Percentiles rank a stretch among this genome's conserved stretches.
phyloP scores from a whole-genome alignment of 2,888 invertebrate genomes.

The Apomyelois bistriatella region DNA sequence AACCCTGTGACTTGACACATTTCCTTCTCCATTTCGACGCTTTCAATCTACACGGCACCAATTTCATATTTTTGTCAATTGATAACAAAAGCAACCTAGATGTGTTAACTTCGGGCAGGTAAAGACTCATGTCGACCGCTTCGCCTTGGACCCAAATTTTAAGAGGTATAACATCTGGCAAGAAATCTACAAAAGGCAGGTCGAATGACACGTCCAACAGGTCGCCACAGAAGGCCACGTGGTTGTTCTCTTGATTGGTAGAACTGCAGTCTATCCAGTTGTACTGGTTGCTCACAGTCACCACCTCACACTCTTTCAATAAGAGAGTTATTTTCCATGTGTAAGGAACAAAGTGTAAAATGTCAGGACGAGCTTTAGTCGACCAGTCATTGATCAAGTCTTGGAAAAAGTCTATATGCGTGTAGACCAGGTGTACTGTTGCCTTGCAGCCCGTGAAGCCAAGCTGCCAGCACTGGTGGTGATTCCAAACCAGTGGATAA shows the following conservation, averaged over 20 bases:
- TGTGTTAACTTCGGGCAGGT: slow-evolving; percentile 95
- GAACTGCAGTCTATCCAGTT: slow-evolving; percentile 99
- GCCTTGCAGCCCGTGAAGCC: slow-evolving; percentile 97
- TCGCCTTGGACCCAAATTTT: slow-evolving; percentile 98
- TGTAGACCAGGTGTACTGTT: slow-evolving; percentile 94
- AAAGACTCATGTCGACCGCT: slow-evolving; percentile 93
- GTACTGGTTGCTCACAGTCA: slow-evolving; percentile 96
- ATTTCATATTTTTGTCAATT: slow-evolving; percentile 92
- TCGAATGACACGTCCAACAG: slow-evolving; percentile 95
- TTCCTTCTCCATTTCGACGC: slow-evolving; percentile 89
- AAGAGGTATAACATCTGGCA: slow-evolving; percentile 93
- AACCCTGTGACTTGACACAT: slow-evolving; percentile 86
- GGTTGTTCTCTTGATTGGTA: slow-evolving; percentile 96
- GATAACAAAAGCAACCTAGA: slow-evolving; percentile 90
- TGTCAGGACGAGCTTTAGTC: slow-evolving; percentile 94
- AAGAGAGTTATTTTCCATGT: slow-evolving; percentile 96
- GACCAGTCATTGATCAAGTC: slow-evolving; percentile 99
- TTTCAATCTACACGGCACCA: slow-evolving; percentile 82
- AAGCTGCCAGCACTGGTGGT: slow-evolving; percentile 96
- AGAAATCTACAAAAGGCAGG: slow-evolving; percentile 95
- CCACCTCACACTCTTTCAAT: slow-evolving; percentile 96
- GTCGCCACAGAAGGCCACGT: slow-evolving; percentile 96
- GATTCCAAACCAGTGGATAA: slow-evolving; percentile 97
- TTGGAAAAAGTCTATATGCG: slow-evolving; percentile 97
- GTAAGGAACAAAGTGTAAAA: slow-evolving; percentile 97